Base-by-base conservation (phyloP, 2,888 invertebrate genomes). In the Empis stercorea region DNA sequence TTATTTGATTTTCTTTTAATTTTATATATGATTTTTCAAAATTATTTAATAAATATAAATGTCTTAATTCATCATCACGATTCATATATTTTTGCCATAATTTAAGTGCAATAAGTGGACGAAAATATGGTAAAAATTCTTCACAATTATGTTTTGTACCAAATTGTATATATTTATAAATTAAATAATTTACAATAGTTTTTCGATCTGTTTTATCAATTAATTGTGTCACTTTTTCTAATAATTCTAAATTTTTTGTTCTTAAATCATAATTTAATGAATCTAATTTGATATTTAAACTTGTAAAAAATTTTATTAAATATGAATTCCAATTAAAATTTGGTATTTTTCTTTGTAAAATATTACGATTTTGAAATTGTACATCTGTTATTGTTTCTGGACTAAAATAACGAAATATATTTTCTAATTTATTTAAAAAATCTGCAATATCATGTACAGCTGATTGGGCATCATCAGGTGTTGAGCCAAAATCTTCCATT, bases 121-220 rank as follows among this genome's bases (percentile, higher is more conserved):
- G 23, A 20, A 20, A 40, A 40, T 23, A 40, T 40, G 40, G 40
- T 27, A 23, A 20, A 27, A 27, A 40, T 40, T 40, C 40, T 40
- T 40, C 40, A 40, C 40, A 40, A 23, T 40, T 40, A 20, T 23
- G 20, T 23, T 40, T 40, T n/a, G n/a, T 40, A 27, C 23, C 40
- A 40, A 40, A 40, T 40, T 40, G 20, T n/a, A 40, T 40, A 40
- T 23, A 40, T 40, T 27, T 40, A 20, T 20, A 40, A n/a, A 40
- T 27, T 40, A 40, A 27, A 40, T 40, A 40, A 40, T 40, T 40
- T n/a, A 27, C 13, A 10, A 40, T 10, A 9, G n/a, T 27, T 23
- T 20, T 20, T 27, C 23, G 14, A 23, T 40, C 40, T 10, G 20
- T 20, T 40, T 40, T 11, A 27, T 40, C n/a, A 23, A 40, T 40